A percentile compares a stretch with the other conserved stretches of the same genome.
Evolutionary conservation across 1,140 invertebrate genomes (phyloP).

Genomic region (Zelostemma sp.): DNA sequence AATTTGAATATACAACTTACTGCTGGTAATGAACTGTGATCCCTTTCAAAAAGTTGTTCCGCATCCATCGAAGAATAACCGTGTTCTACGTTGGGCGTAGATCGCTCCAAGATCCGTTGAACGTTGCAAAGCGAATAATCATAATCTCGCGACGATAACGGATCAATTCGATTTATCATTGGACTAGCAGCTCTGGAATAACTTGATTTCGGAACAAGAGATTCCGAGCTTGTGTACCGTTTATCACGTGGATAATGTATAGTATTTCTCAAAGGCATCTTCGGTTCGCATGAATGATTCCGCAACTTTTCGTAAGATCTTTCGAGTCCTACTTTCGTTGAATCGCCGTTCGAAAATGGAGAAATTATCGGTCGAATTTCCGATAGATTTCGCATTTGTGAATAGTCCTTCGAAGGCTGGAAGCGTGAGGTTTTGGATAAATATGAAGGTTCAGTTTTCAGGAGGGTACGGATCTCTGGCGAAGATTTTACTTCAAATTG

Average conservation of each 20-base stretch:
- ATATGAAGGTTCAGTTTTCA: constrained; percentile 14
- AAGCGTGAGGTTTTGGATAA: constrained; percentile 17
- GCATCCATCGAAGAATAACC: not conserved
- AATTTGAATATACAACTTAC: too few species aligned
- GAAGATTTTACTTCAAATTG: constrained; percentile 45
- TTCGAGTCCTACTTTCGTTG: too few species aligned
- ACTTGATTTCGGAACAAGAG: not conserved
- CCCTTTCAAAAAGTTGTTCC: not conserved
- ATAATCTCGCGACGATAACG: not conserved
- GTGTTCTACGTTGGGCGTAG: not conserved
- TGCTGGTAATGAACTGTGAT: not conserved
- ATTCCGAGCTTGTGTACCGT: not conserved
- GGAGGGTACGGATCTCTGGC: not conserved
- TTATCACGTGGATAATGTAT: constrained; percentile 15
- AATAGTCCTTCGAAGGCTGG: not conserved
- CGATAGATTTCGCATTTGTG: too few species aligned
- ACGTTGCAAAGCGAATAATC: not conserved
- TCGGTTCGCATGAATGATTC: constrained; percentile 10
- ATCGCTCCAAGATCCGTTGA: not conserved
- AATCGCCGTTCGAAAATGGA: too few species aligned
- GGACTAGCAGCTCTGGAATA: not conserved
- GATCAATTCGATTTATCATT: not conserved
- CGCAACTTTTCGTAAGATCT: too few species aligned
- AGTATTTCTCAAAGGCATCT: constrained; percentile 9
- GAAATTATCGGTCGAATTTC: too few species aligned